Base-by-base conservation (phyloP, 2,113 vertebrate species). In the Protomyctophum bolini region DNA sequence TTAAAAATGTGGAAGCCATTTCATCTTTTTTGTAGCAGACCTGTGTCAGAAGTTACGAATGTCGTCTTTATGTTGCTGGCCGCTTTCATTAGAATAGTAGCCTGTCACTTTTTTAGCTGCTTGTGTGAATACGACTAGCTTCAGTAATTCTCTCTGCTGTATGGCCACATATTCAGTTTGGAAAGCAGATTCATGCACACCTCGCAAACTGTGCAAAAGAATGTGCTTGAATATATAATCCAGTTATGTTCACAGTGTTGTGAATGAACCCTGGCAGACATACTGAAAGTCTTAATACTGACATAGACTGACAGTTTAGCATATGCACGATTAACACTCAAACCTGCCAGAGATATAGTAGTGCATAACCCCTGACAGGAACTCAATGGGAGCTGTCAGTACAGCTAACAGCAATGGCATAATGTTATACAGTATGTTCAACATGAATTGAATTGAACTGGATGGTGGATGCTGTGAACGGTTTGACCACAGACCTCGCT, bases 181-280 rank as follows among this genome's bases (percentile, higher is more conserved):
- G 46, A 73, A 72, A 54, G 66, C 15, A 47, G 68, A 66, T 67
- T 63, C 41, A 73, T 82, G 80, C 87, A 83, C 70, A 82, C 76
- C 64, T 70, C 66, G 63, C 59, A 68, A 52, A 83, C 76, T 64
- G 70, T 68, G 60, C 59, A 68, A 52, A 76, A 21, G 28, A 77
- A 62, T 68, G 72, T 72, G 79, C 15, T 41, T 57, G 48, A 75
- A 51, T 54, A 28, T 72, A 45, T 64, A 49, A 73, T 14, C 63
- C 56, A 58, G 68, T 64, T 64, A 51, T 73, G 63, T 57, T 56
- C 14, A 60, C 14, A 60, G 58, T 69, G 0, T 55, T 62, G 7
- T 59, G 66, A 62, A 61, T 73, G 28, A 80, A 73, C 5, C 65
- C 49, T 66, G 63, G 28, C 45, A 59, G 21, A 21, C 21, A 21